Base-by-base conservation (phyloP, 2,888 invertebrate species). In the Melinaea marsaeus region DNA sequence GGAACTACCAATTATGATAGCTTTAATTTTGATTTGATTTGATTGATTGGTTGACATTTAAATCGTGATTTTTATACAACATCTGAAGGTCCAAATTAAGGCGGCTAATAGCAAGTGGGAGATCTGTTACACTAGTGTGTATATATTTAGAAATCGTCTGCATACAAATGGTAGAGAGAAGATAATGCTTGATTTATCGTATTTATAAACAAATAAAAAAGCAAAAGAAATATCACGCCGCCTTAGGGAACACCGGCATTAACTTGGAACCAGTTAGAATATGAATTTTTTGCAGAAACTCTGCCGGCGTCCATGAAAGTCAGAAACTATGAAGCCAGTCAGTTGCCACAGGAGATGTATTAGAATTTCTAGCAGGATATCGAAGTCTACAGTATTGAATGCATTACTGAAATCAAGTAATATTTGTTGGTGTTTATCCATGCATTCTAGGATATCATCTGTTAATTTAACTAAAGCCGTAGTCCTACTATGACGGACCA, bases 361-460 rank as follows among this genome's bases (percentile, higher is more conserved):
- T 48, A 48, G 13, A 48, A 48, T 2, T 13, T 48, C 5, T 5
- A 13, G 13, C n/a, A 48, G 48, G 2, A n/a, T n/a, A 48, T 48
- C n/a, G n/a, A 48, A 48, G 13, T 48, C 48, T n/a, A 48, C n/a
- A 48, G 13, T n/a, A 48, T 48, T 48, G n/a, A 48, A 48, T 6
- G 48, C 13, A 48, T 48, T 47, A n/a, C 47, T 47, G 2, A 13
- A 4, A 13, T 47, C 47, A 47, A 47, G 4, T 47, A 47, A 47
- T 5, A 2, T 4, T n/a, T 13, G n/a, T n/a, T 47, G 47, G 5
- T n/a, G n/a, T 2, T 4, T 47, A 13, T 47, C 47, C 2, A 47
- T 47, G n/a, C n/a, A n/a, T 47, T 47, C 47, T 13, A 5, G 47
- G 2, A 47, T 47, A 47, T 47, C 47, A 47, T 47, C 5, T 13